Conservation (phyloP, 1,140 invertebrate genomes). For the Antheraea mylitta region DNA sequence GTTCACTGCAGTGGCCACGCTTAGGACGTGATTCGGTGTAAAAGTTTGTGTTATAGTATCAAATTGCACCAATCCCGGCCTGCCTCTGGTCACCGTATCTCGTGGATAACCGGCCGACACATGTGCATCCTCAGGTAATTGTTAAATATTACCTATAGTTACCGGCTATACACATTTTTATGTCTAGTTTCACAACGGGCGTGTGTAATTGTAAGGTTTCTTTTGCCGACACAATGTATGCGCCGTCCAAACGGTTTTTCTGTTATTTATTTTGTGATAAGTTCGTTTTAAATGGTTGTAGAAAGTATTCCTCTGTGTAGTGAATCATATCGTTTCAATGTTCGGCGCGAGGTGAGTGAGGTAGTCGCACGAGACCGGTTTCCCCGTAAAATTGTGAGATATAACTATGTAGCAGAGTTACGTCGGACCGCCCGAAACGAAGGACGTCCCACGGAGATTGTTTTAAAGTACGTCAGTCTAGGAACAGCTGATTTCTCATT, state of each 20-base stretch:
- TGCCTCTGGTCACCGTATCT: constrained; percentile 58
- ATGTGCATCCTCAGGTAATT: constrained; percentile 6
- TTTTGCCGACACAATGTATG: background rate
- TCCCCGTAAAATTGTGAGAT: constrained; percentile 58
- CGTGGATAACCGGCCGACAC: constrained; percentile 4
- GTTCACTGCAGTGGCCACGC: constrained; percentile 73
- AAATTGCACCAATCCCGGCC: constrained; percentile 77
- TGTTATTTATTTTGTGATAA: constrained; percentile 10
- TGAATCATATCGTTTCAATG: constrained; percentile 1
- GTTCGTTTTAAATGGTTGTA: constrained; percentile 7
- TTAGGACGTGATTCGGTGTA: constrained; percentile 76
- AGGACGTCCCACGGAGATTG: constrained; percentile 35
- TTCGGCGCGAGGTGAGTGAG: background rate
- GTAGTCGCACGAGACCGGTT: constrained; percentile 58
- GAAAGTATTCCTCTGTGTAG: constrained; percentile 2
- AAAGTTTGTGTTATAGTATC: constrained; percentile 62
- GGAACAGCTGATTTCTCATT: constrained; percentile 49
- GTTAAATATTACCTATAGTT: background rate
- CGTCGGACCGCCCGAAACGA: constrained; percentile 42
- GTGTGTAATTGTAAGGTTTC: background rate
- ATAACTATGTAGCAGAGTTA: constrained; percentile 24
- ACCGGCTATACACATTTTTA: background rate
- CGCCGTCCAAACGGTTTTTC: background rate
- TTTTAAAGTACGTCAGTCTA: constrained; percentile 30
- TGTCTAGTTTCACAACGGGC: background rate